Percentiles rank a stretch among this genome's conserved stretches.
phyloP scores from a whole-genome alignment of 2,888 invertebrate species.

The Pseudococcus viburni region DNA sequence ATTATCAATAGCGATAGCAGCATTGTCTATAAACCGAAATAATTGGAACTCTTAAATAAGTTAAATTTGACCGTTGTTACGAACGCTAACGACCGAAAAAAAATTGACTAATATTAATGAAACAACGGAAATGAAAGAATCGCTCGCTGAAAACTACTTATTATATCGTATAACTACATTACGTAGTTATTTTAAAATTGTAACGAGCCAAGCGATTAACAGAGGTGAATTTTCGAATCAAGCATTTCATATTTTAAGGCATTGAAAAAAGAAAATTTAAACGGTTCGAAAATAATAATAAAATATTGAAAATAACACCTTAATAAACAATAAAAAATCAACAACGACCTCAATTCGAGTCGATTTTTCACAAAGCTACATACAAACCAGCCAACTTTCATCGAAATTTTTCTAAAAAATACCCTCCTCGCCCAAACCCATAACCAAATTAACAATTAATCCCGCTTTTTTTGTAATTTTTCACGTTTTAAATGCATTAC shows the following conservation, averaged over 20 bases:
- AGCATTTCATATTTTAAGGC: background rate
- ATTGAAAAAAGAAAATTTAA: background rate
- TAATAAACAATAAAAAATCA: constrained; percentile 7
- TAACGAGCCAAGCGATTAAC: background rate
- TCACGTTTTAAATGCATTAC: constrained; percentile 35
- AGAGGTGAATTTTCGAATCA: background rate
- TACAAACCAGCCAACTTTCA: background rate
- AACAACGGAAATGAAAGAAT: background rate
- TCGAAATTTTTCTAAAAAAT: background rate
- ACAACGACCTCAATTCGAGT: background rate
- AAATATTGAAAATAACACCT: background rate
- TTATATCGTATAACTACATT: constrained; percentile 9
- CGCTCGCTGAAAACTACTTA: background rate
- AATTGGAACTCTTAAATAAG: background rate
- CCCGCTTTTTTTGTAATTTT: background rate
- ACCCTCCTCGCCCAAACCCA: constrained; percentile 7
- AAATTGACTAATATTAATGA: background rate
- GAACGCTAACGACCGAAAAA: background rate
- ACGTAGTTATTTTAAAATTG: background rate
- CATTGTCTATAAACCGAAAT: background rate
- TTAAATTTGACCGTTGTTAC: background rate
- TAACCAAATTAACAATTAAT: background rate
- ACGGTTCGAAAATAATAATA: background rate
- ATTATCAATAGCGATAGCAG: background rate
- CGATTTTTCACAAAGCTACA: background rate